Base-by-base conservation (phyloP, 35 echinoderm and acorn worm species). In the Apostichopus californicus region DNA sequence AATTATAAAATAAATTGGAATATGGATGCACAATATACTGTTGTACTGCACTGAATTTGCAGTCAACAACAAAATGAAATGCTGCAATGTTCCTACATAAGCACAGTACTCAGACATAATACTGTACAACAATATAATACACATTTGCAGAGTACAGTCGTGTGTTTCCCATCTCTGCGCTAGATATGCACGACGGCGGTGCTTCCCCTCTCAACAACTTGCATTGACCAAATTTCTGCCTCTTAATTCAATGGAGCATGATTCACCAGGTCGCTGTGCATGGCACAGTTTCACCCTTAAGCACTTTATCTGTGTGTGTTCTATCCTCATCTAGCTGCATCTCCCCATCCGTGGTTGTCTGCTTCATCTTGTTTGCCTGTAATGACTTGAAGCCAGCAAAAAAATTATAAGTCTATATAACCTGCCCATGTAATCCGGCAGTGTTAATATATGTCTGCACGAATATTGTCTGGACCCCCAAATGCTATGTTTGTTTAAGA, bases 361-460 rank as follows among this genome's bases (percentile, higher is more conserved):
- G 86, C 86, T 28, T 57, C 46, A 12, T 23, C 57, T 15, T 73
- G 63, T 89, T 89, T 73, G 68, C 68, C 68, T 66, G 61, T 73
- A 89, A 72, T 73, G 61, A 73, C 86, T 73, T 12, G 61, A 28
- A 68, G 86, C 60, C 60, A 34, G 18, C 58, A 64, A 60, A 34
- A 64, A 87, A 73, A 54, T 52, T 54, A 66, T 34, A 89, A 89
- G 86, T 89, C 86, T 89, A 89, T 89, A 89, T 89, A 89, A 89
- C 68, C 86, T 89, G 86, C 86, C 22, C 57, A 89, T 89, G 86
- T 89, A 89, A 73, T 89, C 68, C 66, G 68, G 28, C 64, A 71
- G 86, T 89, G 86, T 89, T 89, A 89, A 89, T 89, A 22, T 89
- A 89, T 89, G 86, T 89, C 86, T 89, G 68, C 68, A 73, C 64